Conservation (phyloP, 2,797 vertebrate species). For the Enteromius viviparus region DNA sequence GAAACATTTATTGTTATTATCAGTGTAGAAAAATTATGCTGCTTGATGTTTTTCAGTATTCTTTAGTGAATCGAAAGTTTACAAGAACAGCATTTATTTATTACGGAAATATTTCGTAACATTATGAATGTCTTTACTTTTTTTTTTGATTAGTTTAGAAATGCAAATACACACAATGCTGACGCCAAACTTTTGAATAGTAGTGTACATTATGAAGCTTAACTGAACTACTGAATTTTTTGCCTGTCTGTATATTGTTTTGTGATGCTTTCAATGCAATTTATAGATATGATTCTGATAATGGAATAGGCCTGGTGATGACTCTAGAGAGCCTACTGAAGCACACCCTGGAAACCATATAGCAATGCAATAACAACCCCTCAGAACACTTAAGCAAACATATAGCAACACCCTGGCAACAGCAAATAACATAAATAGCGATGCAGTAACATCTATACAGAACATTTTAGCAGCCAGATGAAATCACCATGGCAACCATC, state of each 20-base stretch:
- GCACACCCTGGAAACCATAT: background rate
- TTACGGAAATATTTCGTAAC: no score
- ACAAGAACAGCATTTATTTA: no score
- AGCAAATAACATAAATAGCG: slow-evolving; percentile 47
- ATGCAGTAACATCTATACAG: slow-evolving; percentile 21
- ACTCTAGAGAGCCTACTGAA: background rate
- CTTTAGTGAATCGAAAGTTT: no score
- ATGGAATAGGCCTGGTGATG: background rate
- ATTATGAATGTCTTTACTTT: no score
- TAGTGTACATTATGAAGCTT: background rate
- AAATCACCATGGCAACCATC: background rate
- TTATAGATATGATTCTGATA: background rate
- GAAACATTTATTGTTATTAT: background rate
- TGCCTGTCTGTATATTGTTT: slow-evolving; percentile 2
- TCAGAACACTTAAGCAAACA: background rate
- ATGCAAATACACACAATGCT: background rate
- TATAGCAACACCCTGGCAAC: background rate
- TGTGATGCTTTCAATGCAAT: background rate
- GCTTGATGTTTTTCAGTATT: no score
- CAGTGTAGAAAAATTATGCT: background rate
- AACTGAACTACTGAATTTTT: background rate
- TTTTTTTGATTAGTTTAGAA: no score
- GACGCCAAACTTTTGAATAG: background rate
- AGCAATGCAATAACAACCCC: background rate
- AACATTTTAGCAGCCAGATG: background rate